Evolutionary conservation across 2,888 invertebrate genomes (phyloP), one percentile per base, ranked within the genome.

Genomic region (Nymphalis polychloros): DNA sequence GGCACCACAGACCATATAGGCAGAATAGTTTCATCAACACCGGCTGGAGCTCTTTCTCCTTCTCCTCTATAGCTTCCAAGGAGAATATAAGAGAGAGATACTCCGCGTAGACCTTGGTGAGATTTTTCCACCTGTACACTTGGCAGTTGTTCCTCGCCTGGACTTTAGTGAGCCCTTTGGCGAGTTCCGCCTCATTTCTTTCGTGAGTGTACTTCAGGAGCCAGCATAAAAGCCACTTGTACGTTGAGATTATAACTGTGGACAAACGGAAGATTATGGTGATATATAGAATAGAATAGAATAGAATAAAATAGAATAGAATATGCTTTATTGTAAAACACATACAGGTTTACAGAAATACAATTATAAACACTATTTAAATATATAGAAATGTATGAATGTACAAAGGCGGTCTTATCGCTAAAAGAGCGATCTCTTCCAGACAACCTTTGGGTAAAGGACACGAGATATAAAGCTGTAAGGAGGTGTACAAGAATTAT

Each of bases 191-290:
- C 62, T 94, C 91, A 75, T 95, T 94, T 81, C 94, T 94, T 46
- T 90, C 87, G 70, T 95, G 92, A 0, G 97, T 97, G 71, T 95
- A 93, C 68, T 94, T 91, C n/a, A 97, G 87, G 7, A 98, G 89
- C 92, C 96, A 96, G 75, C 96, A 95, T 59, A 98, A 93, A 27
- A 98, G 92, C 97, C 98, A 98, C 84, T 96, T 95, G 87, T 97
- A 98, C 35, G 95, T 94, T 57, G 93, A 91, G 48, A 93, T 90
- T 71, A 96, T 93, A 84, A 96, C 96, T 97, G 90, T 35, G 94
- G 76, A 59, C 57, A 55, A 16, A 63, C 27, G 27, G 27, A 31
- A 31, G 0, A 31, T 31, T 6, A 31, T 31, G 6, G 27, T 6
- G 27, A 31, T 31, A 31, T 31, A n/a, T n/a, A n/a, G n/a, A n/a